Percentiles rank a stretch among this genome's conserved stretches.
These are phyloP conservation scores for Hydrocynus forskahlii DNA, from an alignment of 2,797 vertebrate species.

Conservation along the genomic window DNA sequence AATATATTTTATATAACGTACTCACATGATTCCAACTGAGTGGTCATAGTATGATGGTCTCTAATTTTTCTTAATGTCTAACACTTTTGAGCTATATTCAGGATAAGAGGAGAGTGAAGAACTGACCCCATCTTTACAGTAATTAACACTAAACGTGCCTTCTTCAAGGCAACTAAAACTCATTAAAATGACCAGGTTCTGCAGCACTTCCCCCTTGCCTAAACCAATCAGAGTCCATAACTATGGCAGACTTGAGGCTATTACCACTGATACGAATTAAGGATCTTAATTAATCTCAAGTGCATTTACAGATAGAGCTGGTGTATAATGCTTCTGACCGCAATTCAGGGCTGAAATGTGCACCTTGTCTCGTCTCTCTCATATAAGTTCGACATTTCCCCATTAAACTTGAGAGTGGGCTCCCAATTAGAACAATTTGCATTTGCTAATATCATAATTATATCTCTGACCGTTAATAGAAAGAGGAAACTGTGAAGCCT, in stretches of 20 bases:
- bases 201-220: slow-evolving; percentile 66
- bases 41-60: slow-evolving; percentile 31
- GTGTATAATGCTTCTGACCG: slow-evolving; percentile 78
- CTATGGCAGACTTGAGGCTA: slow-evolving; percentile 75
- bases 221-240: slow-evolving; percentile 77
- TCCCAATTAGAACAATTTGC: slow-evolving; percentile 84
- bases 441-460: slow-evolving; percentile 86
- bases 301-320: slow-evolving; percentile 80
- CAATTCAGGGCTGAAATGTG: slow-evolving; percentile 72
- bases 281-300: slow-evolving; percentile 81
- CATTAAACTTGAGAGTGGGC: slow-evolving; percentile 77
- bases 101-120: slow-evolving; percentile 66
- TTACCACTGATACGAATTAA: slow-evolving; percentile 82
- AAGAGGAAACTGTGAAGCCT: slow-evolving; percentile 76
- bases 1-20: slow-evolving; percentile 5
- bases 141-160: slow-evolving; percentile 72
- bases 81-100: slow-evolving; percentile 58
- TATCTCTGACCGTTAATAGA: slow-evolving; percentile 80
- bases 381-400: slow-evolving; percentile 69
- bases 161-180: slow-evolving; percentile 69
- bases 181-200: slow-evolving; percentile 80
- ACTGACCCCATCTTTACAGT: slow-evolving; percentile 73
- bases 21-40: slow-evolving; percentile 13
- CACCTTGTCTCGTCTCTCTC: slow-evolving; percentile 73
- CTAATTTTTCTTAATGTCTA: slow-evolving; percentile 52